phyloP scores from a whole-genome alignment of 2,797 vertebrate genomes.

The Florisuga fusca region DNA sequence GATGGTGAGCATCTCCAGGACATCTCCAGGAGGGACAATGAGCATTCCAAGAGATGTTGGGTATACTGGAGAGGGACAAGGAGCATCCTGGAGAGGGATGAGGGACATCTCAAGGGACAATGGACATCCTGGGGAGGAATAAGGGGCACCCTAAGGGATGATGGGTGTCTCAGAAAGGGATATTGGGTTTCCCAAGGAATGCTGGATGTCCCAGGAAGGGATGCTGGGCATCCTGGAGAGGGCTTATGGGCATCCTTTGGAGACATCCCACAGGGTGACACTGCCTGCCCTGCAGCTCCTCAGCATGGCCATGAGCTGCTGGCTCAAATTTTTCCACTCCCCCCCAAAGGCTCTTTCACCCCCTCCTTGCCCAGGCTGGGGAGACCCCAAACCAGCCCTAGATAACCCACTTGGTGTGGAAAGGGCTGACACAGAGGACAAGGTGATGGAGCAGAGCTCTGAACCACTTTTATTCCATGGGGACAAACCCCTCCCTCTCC shows the following conservation, averaged over 20 bases:
- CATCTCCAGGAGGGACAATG: too few species aligned
- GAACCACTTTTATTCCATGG: neutral
- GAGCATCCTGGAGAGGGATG: too few species aligned
- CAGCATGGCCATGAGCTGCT: fast-evolving
- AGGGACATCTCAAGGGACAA: too few species aligned
- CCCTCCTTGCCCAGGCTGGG: fast-evolving
- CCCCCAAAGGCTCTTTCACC: neutral
- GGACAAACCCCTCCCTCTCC: neutral
- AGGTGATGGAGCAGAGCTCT: neutral
- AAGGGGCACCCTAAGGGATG: too few species aligned
- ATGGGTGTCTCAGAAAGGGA: too few species aligned
- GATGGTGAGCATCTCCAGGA: neutral
- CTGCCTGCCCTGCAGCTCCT: neutral
- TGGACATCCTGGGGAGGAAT: too few species aligned
- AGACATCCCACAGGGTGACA: too few species aligned
- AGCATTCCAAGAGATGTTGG: too few species aligned
- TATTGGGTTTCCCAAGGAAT: too few species aligned
- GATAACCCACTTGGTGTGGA: fast-evolving
- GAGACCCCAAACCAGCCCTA: neutral
- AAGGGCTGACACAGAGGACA: fast-evolving
- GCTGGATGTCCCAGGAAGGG: too few species aligned
- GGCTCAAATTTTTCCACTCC: neutral
- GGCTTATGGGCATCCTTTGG: fast-evolving
- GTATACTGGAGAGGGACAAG: too few species aligned
- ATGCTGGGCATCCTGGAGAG: too few species aligned